Evolutionary conservation across 2,888 invertebrate genomes (phyloP).

Genomic region (Luperina nickerlii): DNA sequence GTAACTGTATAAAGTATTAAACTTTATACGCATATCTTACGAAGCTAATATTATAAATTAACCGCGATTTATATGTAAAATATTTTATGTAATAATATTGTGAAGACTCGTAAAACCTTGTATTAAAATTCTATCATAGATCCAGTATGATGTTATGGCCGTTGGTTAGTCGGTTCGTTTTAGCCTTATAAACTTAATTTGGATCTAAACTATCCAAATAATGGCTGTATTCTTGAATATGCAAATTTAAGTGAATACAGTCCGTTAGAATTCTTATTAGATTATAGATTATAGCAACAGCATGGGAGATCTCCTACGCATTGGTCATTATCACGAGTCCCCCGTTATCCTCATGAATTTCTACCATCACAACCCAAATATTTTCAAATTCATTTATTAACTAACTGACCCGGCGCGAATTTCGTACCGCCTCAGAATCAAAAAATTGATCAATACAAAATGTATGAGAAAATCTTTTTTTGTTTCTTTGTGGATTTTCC

Average conservation of each 20-base stretch:
- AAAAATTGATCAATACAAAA: too few relatives aligned
- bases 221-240: not conserved
- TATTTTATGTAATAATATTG: conserved; percentile 25
- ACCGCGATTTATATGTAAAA: conserved; percentile 21
- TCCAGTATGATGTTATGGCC: not conserved
- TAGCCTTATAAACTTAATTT: not conserved
- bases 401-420: too few relatives aligned
- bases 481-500: too few relatives aligned
- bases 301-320: not conserved
- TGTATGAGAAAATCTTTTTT: too few relatives aligned
- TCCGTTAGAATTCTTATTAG: too few relatives aligned
- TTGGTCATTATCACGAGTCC: not conserved
- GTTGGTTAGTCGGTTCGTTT: not conserved
- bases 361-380: not conserved
- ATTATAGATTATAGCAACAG: too few relatives aligned
- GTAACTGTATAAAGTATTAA: not conserved
- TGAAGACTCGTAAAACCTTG: conserved; percentile 2
- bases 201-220: not conserved
- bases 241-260: not conserved
- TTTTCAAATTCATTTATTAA: too few relatives aligned
- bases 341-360: not conserved
- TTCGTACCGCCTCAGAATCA: too few relatives aligned
- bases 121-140: conserved; percentile 5
- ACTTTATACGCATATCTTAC: not conserved
- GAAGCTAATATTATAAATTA: conserved; percentile 22